Evolutionary conservation across 2,797 vertebrate species (phyloP).

Genomic region (Merluccius polli): DNA sequence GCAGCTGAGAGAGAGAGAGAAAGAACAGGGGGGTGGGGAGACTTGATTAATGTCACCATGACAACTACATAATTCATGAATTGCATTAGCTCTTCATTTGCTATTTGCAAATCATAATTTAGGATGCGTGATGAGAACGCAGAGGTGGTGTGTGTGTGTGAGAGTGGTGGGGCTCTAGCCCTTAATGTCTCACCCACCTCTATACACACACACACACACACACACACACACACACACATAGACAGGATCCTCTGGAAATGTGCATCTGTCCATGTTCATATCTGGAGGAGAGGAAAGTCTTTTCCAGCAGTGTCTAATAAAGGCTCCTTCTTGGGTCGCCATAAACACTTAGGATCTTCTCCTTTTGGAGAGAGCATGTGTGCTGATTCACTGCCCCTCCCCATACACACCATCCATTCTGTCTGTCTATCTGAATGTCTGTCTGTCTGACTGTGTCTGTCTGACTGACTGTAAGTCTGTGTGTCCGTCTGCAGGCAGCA

Average conservation of each 20-base stretch:
- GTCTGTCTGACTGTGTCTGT: no score
- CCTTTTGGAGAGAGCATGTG: constrained; percentile 49
- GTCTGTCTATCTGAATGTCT: no score
- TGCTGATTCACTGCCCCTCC: constrained; percentile 41
- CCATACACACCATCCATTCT: not conserved
- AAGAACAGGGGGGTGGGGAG: constrained; percentile 14
- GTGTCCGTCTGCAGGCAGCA: not conserved
- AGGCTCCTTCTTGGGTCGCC: constrained; percentile 24
- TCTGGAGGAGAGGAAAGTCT: constrained; percentile 1
- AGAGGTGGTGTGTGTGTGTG: not conserved
- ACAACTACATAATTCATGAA: constrained; percentile 81
- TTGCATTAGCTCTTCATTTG: constrained; percentile 77
- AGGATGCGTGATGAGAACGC: constrained; percentile 38
- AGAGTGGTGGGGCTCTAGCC: constrained; percentile 9
- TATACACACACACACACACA: constrained; percentile 5
- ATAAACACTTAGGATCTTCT: constrained; percentile 47
- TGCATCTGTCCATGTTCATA: constrained; percentile 42
- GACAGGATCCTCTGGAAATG: constrained; percentile 21
- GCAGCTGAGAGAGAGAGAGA: constrained; percentile 48
- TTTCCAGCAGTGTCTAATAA: not conserved
- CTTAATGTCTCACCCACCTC: not conserved
- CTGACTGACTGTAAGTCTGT: no score
- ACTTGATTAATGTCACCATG: constrained; percentile 77
- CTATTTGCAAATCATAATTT: constrained; percentile 75
- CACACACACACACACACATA: constrained; percentile 19